These are phyloP conservation scores for Pectinophora gossypiella DNA, from an alignment of 1,140 invertebrate genomes.

Conservation along the genomic window DNA sequence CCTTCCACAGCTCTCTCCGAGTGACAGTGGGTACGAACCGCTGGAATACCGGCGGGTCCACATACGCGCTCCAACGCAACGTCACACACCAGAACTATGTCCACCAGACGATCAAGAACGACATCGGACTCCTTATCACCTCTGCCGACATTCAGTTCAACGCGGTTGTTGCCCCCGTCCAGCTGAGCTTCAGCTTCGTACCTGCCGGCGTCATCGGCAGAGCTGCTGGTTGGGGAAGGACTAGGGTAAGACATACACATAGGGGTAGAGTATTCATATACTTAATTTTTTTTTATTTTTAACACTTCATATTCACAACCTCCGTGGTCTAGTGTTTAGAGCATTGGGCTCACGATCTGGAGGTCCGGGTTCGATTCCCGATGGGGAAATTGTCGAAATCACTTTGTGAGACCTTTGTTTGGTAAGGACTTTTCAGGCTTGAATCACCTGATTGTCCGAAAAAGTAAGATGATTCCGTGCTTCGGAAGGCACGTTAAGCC, in stretches of 20 bases:
- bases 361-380: too few relatives aligned
- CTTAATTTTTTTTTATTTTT: too few relatives aligned
- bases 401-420: too few relatives aligned
- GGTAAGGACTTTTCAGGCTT: too few relatives aligned
- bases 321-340: too few relatives aligned
- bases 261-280: too few relatives aligned
- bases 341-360: too few relatives aligned
- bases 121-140: neutral
- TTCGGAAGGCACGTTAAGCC: too few relatives aligned
- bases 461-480: too few relatives aligned
- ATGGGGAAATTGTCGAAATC: too few relatives aligned
- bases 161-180: neutral
- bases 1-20: neutral
- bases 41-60: neutral
- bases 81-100: neutral
- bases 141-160: neutral
- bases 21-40: neutral
- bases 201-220: neutral
- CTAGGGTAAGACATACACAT: neutral
- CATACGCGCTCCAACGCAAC: neutral
- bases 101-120: neutral
- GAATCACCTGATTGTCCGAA: too few relatives aligned
- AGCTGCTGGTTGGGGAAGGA: neutral
- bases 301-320: too few relatives aligned
- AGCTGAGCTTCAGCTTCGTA: neutral